These are phyloP conservation scores for Muscidifurax raptorellus DNA, from an alignment of 1,140 invertebrate species.

Conservation along the genomic window DNA sequence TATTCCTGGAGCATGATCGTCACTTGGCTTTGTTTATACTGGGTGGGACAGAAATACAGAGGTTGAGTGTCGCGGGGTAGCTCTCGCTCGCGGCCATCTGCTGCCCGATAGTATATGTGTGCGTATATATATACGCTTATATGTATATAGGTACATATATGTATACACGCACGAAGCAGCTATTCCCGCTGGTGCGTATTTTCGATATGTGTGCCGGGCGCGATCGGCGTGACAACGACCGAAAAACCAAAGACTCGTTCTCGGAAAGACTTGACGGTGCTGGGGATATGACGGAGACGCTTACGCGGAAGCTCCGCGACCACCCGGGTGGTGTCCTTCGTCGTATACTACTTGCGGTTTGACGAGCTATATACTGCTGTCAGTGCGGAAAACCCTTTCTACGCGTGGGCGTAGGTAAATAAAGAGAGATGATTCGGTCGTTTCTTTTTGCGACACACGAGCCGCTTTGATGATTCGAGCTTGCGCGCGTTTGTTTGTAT, in stretches of 20 bases:
- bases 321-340: constrained; percentile 28
- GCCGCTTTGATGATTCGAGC: neutral
- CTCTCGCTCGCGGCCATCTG: constrained; percentile 64
- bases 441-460: neutral
- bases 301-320: constrained; percentile 41
- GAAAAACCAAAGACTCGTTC: constrained; percentile 53
- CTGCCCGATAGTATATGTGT: neutral
- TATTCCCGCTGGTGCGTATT: constrained; percentile 46
- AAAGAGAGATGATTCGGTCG: neutral
- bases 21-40: constrained; percentile 69
- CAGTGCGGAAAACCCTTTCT: neutral
- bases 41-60: constrained; percentile 68
- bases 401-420: neutral
- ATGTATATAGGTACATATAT: too few relatives aligned
- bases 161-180: neutral
- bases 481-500: too few relatives aligned
- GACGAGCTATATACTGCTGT: neutral
- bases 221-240: constrained; percentile 63
- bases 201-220: constrained; percentile 59
- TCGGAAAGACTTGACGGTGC: constrained; percentile 57
- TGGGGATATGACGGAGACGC: constrained; percentile 52
- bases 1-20: constrained; percentile 70
- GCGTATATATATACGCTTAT: constrained; percentile 44
- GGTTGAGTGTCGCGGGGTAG: constrained; percentile 64
- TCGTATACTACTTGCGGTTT: constrained; percentile 8